Evolutionary conservation across 2,113 vertebrate genomes (phyloP).

Genomic region (Lagopus muta): DNA sequence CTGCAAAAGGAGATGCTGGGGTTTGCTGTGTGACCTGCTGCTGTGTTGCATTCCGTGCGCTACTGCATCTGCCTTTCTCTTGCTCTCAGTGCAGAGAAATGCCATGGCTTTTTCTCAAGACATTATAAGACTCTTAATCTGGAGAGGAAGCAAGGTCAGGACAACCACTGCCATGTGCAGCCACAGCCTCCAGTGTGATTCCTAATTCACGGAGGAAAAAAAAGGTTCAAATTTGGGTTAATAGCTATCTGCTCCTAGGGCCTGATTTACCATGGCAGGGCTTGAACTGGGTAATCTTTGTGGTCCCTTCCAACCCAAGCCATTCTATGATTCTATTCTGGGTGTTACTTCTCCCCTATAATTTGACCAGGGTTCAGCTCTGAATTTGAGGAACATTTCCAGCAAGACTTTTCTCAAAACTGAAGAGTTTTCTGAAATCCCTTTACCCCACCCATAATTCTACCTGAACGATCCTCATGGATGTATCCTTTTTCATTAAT

Average conservation of each 20-base stretch:
- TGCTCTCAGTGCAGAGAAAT: neutral
- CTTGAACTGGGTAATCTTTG: too few species aligned
- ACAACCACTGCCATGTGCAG: neutral
- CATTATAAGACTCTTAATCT: neutral
- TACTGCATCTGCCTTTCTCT: neutral
- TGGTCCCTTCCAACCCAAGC: too few species aligned
- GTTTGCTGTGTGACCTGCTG: neutral
- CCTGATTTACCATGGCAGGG: too few species aligned
- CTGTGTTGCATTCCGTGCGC: rapidly evolving
- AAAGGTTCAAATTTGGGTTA: neutral
- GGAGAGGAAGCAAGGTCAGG: neutral
- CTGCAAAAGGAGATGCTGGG: neutral
- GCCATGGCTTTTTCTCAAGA: rapidly evolving
- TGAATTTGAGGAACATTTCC: neutral
- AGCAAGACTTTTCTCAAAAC: neutral
- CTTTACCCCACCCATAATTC: neutral
- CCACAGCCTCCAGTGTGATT: neutral
- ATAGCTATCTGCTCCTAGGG: neutral
- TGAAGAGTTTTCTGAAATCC: neutral
- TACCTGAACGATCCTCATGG: neutral
- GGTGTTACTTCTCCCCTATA: neutral
- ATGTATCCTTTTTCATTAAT: neutral
- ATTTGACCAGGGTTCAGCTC: neutral
- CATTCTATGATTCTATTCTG: neutral
- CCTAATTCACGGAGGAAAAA: neutral